phyloP scores from a whole-genome alignment of 1,140 invertebrate species.

The Trichonephila inaurata region DNA sequence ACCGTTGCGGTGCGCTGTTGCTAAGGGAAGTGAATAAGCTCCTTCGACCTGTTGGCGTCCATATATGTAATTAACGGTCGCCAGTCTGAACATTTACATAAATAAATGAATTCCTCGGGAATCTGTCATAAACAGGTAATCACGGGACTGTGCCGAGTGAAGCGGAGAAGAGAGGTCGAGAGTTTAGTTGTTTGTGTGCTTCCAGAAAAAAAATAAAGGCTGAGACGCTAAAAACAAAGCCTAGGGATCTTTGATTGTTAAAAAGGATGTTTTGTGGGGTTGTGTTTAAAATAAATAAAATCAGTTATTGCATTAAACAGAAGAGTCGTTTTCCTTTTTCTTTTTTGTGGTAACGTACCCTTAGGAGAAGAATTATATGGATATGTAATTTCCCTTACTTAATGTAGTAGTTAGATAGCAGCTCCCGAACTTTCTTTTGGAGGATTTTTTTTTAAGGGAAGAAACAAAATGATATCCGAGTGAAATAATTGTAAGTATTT shows the following conservation, averaged over 20 bases:
- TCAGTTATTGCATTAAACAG: slow-evolving; percentile 6
- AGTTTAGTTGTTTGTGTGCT: background rate
- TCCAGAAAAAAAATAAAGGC: background rate
- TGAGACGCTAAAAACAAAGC: background rate
- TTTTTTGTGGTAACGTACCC: background rate
- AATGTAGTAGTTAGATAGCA: background rate
- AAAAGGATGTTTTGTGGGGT: background rate
- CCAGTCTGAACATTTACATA: slow-evolving; percentile 48
- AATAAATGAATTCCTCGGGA: slow-evolving; percentile 25
- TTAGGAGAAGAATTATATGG: background rate
- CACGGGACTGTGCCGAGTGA: background rate
- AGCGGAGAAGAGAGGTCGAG: background rate
- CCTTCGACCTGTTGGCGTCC: slow-evolving; percentile 63
- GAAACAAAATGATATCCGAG: background rate
- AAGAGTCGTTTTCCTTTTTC: background rate
- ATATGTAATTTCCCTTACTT: background rate
- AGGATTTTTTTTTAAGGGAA: background rate
- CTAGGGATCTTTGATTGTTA: background rate
- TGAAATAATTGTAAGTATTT: background rate
- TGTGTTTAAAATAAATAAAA: background rate
- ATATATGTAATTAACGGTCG: slow-evolving; percentile 56
- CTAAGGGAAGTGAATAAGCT: slow-evolving; percentile 36
- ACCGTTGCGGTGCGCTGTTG: slow-evolving; percentile 19
- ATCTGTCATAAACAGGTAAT: slow-evolving; percentile 59
- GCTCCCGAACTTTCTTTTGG: background rate